Evolutionary conservation across 2,113 vertebrate genomes (phyloP).

Genomic region (Odocoileus hemionus): DNA sequence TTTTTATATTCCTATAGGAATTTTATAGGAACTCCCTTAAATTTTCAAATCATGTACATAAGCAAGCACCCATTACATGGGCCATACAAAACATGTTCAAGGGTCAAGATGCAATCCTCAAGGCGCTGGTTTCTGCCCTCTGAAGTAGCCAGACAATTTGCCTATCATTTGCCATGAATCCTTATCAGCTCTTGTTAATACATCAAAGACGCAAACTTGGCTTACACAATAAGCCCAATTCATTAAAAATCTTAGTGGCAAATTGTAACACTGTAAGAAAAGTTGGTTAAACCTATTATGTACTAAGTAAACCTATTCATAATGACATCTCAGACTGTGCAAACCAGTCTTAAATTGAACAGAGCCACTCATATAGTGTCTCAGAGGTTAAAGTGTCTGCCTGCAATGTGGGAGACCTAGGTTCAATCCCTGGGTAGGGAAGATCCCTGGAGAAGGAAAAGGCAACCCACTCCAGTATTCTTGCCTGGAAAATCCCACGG

Average conservation of each 20-base stretch:
- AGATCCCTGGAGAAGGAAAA: too few relatives aligned
- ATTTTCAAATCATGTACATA: background rate
- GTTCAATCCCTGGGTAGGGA: too few relatives aligned
- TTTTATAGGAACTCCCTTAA: slow-evolving; percentile 1
- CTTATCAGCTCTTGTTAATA: slow-evolving; percentile 38
- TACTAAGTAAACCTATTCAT: slow-evolving; percentile 16
- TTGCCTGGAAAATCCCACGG: too few relatives aligned
- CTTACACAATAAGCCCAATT: background rate
- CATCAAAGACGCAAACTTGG: background rate
- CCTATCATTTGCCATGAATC: background rate
- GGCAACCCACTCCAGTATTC: too few relatives aligned
- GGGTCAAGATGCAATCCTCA: background rate
- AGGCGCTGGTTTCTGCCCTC: background rate
- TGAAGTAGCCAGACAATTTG: background rate
- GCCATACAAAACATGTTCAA: background rate
- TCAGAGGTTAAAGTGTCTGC: too few relatives aligned
- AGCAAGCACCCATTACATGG: background rate
- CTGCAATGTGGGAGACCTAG: too few relatives aligned
- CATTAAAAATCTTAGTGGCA: background rate
- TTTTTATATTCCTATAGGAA: background rate
- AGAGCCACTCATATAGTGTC: background rate
- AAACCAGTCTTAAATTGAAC: background rate
- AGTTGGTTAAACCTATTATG: background rate
- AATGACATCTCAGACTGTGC: background rate
- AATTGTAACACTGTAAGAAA: background rate